A percentile compares a stretch with the other conserved stretches of the same genome.
phyloP scores from a whole-genome alignment of 2,888 invertebrate species.

The Drosophila picticornis region DNA sequence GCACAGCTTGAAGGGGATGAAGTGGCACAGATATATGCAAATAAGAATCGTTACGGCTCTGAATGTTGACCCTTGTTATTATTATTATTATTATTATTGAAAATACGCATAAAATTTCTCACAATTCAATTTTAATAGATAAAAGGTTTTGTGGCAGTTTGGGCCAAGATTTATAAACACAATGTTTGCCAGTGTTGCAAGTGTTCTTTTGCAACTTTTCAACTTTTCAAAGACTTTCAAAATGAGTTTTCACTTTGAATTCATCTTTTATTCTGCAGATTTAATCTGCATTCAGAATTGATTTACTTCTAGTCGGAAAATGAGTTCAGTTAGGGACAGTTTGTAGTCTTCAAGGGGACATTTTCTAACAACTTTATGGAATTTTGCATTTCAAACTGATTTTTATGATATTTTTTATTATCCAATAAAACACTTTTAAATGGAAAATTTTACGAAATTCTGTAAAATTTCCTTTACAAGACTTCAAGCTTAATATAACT shows the following conservation, averaged over 20 bases:
- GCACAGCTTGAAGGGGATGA: neutral
- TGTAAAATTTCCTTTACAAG: fast-evolving
- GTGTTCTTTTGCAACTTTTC: neutral
- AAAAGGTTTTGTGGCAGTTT: constrained; percentile 1
- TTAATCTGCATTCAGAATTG: neutral
- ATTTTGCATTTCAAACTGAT: neutral
- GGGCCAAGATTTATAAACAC: neutral
- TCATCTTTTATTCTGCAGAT: neutral
- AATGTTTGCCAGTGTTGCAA: neutral
- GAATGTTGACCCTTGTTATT: neutral
- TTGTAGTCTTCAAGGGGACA: neutral
- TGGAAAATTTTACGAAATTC: neutral
- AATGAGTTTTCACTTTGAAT: neutral
- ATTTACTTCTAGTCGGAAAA: neutral
- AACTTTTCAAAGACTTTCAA: neutral
- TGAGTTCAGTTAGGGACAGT: neutral
- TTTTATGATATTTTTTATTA: neutral
- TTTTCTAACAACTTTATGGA: neutral
- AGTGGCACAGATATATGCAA: constrained; percentile 13
- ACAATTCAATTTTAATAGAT: constrained; percentile 12
- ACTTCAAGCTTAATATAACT: neutral
- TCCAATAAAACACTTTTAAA: neutral
- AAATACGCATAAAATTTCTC: constrained; percentile 3
- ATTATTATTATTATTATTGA: neutral
- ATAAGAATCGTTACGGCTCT: neutral